Percentiles rank a stretch among this genome's conserved stretches.
These are phyloP conservation scores for Magallana angulata DNA, from an alignment of 1,140 invertebrate genomes.

Conservation along the genomic window DNA sequence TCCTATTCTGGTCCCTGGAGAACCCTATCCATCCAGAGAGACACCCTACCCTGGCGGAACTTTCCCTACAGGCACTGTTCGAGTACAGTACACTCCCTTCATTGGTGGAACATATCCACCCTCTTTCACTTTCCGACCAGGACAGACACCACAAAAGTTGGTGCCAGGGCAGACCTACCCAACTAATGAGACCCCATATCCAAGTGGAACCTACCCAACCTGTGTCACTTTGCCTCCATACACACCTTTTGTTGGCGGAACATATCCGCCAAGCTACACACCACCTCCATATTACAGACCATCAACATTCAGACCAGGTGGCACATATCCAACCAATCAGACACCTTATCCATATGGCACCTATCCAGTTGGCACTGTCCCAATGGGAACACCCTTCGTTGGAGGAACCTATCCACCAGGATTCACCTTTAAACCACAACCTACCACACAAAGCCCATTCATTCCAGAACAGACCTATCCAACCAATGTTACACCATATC, in stretches of 20 bases:
- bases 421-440: slow-evolving; percentile 37
- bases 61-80: slow-evolving; percentile 39
- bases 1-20: background rate
- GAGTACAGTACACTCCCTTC: slow-evolving; percentile 10
- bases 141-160: slow-evolving; percentile 10
- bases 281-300: slow-evolving; percentile 38
- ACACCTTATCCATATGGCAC: slow-evolving; percentile 42
- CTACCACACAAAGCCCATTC: slow-evolving; percentile 2
- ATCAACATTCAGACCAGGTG: slow-evolving; percentile 36
- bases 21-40: slow-evolving; percentile 9
- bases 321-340: slow-evolving; percentile 41
- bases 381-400: slow-evolving; percentile 36
- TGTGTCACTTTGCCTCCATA: slow-evolving; percentile 33
- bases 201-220: slow-evolving; percentile 27
- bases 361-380: slow-evolving; percentile 30
- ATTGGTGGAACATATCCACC: slow-evolving; percentile 40
- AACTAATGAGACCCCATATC: slow-evolving; percentile 35
- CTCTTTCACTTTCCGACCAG: slow-evolving; percentile 21
- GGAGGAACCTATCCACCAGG: slow-evolving; percentile 37
- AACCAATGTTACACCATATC: slow-evolving; percentile 39
- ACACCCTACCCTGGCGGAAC: slow-evolving; percentile 34
- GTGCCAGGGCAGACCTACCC: slow-evolving; percentile 39
- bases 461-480: slow-evolving; percentile 51
- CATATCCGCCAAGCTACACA: slow-evolving; percentile 46
- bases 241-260: slow-evolving; percentile 42